Percentiles rank a stretch among this genome's conserved stretches.
Evolutionary conservation across 2,113 vertebrate species (phyloP).

Genomic region (Alaudala cheleensis): DNA sequence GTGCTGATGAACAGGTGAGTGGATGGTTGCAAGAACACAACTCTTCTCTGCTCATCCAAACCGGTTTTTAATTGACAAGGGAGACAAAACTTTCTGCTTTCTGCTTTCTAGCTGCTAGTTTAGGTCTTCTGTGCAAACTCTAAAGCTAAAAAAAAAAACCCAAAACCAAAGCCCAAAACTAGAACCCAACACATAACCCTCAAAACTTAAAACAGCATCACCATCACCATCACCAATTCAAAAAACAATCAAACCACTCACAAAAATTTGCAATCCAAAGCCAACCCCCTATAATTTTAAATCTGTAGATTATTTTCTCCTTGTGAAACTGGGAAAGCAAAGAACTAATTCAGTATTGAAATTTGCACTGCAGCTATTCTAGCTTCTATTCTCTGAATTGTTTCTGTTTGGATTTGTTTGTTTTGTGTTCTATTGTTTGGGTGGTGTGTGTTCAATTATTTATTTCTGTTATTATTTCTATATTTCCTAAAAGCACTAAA

Average conservation of each 20-base stretch:
- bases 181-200: background rate
- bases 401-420: background rate
- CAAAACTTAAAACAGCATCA: background rate
- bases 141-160: background rate
- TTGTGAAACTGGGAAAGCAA: background rate
- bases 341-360: background rate
- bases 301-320: background rate
- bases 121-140: background rate
- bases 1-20: background rate
- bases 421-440: background rate
- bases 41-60: background rate
- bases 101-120: background rate
- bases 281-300: background rate
- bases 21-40: background rate
- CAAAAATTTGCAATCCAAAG: background rate
- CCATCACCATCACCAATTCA: background rate
- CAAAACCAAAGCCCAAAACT: background rate
- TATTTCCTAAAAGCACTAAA: background rate
- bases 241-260: background rate
- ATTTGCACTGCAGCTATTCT: background rate
- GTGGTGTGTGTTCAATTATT: background rate
- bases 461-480: background rate
- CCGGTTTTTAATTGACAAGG: background rate
- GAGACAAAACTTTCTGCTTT: background rate
- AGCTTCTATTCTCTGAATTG: background rate